Base-by-base conservation (phyloP, 1,140 invertebrate genomes). In the Lepidurus couesii region DNA sequence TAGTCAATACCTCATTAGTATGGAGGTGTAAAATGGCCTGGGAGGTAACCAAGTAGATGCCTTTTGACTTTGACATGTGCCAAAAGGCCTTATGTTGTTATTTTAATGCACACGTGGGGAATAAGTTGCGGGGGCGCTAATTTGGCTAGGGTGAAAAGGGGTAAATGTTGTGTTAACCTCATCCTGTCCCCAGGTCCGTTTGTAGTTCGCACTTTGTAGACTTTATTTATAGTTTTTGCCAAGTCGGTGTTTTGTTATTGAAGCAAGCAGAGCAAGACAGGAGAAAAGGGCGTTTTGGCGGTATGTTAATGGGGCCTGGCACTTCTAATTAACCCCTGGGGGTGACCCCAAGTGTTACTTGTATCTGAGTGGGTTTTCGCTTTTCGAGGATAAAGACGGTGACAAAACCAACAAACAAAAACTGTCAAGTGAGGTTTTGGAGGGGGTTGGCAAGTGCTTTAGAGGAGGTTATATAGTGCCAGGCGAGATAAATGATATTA, bases 301-400 rank as follows among this genome's bases (percentile, higher is more conserved):
- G 53, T 65, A 65, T 65, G 53, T 65, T 65, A 65, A 65, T 65
- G 3, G 53, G 21, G 21, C 16, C 53, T 13, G 53, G 53, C 13
- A 21, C 53, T 65, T 65, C 53, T 65, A 65, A 65, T 65, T 65
- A 65, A 65, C 53, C 53, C 53, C 53, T 65, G 53, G 53, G 21
- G 53, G 53, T 9, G 13, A 65, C 1, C 7, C n/a, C 53, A 65
- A 21, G 34, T 34, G 34, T 34, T 34, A 34, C 53, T 65, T 65
- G 16, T 7, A 65, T 7, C 53, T 7, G 21, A 16, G 21, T 7
- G 53, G 53, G 8, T 65, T 65, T n/a, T n/a, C 16, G 21, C 9
- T 65, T 10, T 47, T 47, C 45, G 45, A 5, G 4, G 45, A 4
- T 11, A 16, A 47, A 47, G 10, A 21, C 21, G 16, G 8, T 65